Evolutionary conservation across 2,888 invertebrate genomes (phyloP), one percentile per base, ranked within the genome.

Genomic region (Epinotia nisella): DNA sequence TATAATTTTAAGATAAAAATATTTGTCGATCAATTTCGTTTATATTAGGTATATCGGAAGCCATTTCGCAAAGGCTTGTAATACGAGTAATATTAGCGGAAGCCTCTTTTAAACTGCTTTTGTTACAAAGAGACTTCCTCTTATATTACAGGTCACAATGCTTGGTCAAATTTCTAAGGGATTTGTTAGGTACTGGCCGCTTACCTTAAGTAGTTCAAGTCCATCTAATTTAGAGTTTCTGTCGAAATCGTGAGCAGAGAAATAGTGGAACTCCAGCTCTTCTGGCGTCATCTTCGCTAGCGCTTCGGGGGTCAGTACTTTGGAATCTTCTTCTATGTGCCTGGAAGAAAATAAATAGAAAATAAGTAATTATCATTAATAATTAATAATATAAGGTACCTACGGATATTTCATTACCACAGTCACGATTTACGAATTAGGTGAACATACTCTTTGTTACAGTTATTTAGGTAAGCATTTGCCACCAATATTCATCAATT

Each of bases 171-270:
- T 15, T 15, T 3, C 45, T 3, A 1, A 13, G 15, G 13, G 3
- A 4, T 39, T 11, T 39, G 10, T 39, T 39, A 10, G 39, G 39
- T 39, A 39, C 10, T 4, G 15, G 4, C 21, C 13, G 3, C 19
- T 62, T 78, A 93, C 95, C 87, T 95, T 95, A 68, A 98, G 91
- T 82, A 99, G 95, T 92, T 99, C 99, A 74, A 98, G 90, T 0
- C 98, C 98, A 86, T 99, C 98, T 74, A 99, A 90, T 82, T 96
- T 97, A 1, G 96, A 96, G 85, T 99, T 98, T 84, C 96, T 97
- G 85, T 98, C 98, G 77, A 96, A 96, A 86, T 99, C 99, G 81
- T 99, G 99, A 19, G 97, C 92, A 92, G 96, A 96, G 85, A 98
- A 97, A 84, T 97, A 97, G 86, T 97, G 96, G 82, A 97, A 97